Percentiles rank a stretch among this genome's conserved stretches.
These are phyloP conservation scores for Odontocolon sp. DNA, from an alignment of 2,888 invertebrate genomes.

Conservation along the genomic window DNA sequence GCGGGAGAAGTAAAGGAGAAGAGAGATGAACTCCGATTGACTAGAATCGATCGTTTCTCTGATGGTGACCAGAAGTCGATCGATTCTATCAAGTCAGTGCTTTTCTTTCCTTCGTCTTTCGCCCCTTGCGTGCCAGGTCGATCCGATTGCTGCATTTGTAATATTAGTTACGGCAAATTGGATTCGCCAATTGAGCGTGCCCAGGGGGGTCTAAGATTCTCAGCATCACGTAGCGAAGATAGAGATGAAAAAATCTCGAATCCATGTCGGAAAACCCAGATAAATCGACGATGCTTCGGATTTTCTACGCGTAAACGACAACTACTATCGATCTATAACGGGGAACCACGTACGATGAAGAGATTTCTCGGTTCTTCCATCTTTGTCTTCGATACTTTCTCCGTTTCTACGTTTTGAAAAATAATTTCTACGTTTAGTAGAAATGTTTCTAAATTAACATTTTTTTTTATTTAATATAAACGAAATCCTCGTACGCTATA, in stretches of 20 bases:
- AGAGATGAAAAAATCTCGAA: conserved; percentile 22
- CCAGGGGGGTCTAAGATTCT: background rate
- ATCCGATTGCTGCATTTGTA: conserved; percentile 54
- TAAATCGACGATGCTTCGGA: too few relatives aligned
- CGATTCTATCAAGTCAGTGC: background rate
- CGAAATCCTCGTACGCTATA: too few relatives aligned
- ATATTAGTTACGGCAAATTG: conserved; percentile 62
- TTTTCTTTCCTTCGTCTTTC: background rate
- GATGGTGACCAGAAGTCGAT: background rate
- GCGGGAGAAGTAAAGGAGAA: background rate
- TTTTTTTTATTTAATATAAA: too few relatives aligned
- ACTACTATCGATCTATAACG: too few relatives aligned
- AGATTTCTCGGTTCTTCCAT: too few relatives aligned
- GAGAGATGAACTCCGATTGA: conserved; percentile 17
- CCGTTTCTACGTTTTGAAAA: too few relatives aligned
- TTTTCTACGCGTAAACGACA: too few relatives aligned
- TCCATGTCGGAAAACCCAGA: background rate
- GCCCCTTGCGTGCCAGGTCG: background rate
- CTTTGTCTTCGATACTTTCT: too few relatives aligned
- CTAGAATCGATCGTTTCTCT: conserved; percentile 17
- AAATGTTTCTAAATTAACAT: too few relatives aligned
- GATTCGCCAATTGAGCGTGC: conserved; percentile 57
- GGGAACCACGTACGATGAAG: too few relatives aligned
- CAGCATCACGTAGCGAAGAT: background rate
- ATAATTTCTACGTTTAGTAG: too few relatives aligned